phyloP scores from a whole-genome alignment of 2,888 invertebrate genomes.

The Exocentrus adspersus region DNA sequence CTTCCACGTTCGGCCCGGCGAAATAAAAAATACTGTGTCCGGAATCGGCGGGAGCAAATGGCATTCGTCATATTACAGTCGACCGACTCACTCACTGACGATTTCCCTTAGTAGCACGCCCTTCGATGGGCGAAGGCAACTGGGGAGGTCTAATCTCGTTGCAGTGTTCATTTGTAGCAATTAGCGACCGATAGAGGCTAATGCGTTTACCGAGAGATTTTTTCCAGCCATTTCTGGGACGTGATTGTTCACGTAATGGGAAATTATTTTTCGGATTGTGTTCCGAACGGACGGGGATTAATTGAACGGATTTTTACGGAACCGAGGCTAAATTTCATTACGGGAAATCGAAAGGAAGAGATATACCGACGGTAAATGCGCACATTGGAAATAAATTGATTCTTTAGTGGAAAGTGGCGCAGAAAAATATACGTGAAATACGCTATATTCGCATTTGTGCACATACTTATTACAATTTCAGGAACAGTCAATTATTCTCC shows the following conservation, averaged over 20 bases:
- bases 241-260: slow-evolving; percentile 56
- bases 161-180: slow-evolving; percentile 61
- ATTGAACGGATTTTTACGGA: slow-evolving; percentile 21
- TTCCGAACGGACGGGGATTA: slow-evolving; percentile 22
- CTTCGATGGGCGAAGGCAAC: slow-evolving; percentile 28
- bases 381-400: too few relatives aligned
- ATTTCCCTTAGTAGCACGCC: slow-evolving; percentile 16
- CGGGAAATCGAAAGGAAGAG: neutral
- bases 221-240: slow-evolving; percentile 50
- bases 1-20: slow-evolving; percentile 51
- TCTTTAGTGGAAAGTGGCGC: too few relatives aligned
- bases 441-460: too few relatives aligned
- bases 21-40: slow-evolving; percentile 52
- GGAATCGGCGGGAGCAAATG: slow-evolving; percentile 52
- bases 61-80: slow-evolving; percentile 54
- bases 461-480: too few relatives aligned
- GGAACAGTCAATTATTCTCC: too few relatives aligned
- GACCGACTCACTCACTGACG: slow-evolving; percentile 28
- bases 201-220: slow-evolving; percentile 57
- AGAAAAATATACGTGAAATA: too few relatives aligned
- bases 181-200: slow-evolving; percentile 59
- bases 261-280: slow-evolving; percentile 51
- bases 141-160: slow-evolving; percentile 58
- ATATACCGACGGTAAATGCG: too few relatives aligned
- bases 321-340: neutral